Evolutionary conservation across 2,113 vertebrate genomes (phyloP).

Genomic region (Ceuthmochares aereus): DNA sequence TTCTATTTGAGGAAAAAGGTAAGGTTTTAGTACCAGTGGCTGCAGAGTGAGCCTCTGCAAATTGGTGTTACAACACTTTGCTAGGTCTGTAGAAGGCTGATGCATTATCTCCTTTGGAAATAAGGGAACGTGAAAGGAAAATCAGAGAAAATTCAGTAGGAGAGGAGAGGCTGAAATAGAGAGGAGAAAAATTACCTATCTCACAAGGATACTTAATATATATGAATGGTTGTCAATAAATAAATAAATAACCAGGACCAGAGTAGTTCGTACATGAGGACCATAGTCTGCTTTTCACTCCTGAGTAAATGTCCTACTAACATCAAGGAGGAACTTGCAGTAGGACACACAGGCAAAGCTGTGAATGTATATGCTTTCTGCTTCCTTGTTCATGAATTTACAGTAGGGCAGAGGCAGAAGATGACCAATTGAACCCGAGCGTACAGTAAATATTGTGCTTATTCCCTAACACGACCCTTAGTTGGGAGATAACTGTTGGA

Average conservation of each 20-base stretch:
- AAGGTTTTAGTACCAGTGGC: neutral
- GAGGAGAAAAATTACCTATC: neutral
- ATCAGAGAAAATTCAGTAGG: neutral
- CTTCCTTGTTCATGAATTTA: neutral
- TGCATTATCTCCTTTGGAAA: neutral
- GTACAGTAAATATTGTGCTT: neutral
- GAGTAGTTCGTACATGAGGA: neutral
- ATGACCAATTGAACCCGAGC: neutral
- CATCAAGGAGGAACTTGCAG: neutral
- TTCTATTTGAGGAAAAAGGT: constrained; percentile 2
- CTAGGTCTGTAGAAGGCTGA: neutral
- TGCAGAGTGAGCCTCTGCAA: neutral
- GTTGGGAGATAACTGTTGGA: neutral
- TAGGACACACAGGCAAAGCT: neutral
- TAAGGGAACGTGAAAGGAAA: neutral
- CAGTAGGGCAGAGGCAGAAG: neutral
- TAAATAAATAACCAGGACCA: neutral
- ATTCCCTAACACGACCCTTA: neutral
- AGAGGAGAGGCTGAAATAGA: neutral
- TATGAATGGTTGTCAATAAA: neutral
- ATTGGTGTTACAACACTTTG: neutral
- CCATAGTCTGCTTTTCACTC: neutral
- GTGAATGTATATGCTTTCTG: neutral
- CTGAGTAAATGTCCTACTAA: neutral
- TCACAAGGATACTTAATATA: neutral